Conservation (phyloP, 2,797 vertebrate genomes). For the Masticophis lateralis region DNA sequence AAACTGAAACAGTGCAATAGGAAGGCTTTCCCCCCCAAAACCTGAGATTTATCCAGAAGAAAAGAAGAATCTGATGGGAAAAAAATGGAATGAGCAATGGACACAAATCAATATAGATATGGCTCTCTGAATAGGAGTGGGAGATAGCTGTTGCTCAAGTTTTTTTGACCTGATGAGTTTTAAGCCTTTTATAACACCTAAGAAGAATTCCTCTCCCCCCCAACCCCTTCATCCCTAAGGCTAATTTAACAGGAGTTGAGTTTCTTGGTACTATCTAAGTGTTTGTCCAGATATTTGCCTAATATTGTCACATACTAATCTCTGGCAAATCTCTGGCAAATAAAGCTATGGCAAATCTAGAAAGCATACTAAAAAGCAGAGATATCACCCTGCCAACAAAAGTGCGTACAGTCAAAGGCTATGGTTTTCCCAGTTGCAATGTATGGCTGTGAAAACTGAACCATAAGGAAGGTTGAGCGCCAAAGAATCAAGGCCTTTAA, state of each 20-base stretch:
- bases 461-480: too few relatives aligned
- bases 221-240: background rate
- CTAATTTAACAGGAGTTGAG: background rate
- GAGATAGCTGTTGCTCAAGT: background rate
- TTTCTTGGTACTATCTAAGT: background rate
- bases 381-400: too few relatives aligned
- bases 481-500: too few relatives aligned
- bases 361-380: too few relatives aligned
- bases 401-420: too few relatives aligned
- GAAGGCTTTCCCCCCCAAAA: background rate
- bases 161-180: background rate
- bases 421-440: too few relatives aligned
- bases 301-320: background rate
- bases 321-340: background rate
- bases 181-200: background rate
- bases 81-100: background rate
- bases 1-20: background rate
- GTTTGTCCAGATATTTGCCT: background rate
- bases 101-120: background rate
- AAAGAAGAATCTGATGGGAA: background rate
- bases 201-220: background rate
- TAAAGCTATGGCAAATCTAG: too few relatives aligned
- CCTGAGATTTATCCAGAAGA: background rate
- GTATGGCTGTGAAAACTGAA: too few relatives aligned
- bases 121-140: background rate